Conservation (phyloP, 1,140 invertebrate genomes). For the Papilio glaucus region DNA sequence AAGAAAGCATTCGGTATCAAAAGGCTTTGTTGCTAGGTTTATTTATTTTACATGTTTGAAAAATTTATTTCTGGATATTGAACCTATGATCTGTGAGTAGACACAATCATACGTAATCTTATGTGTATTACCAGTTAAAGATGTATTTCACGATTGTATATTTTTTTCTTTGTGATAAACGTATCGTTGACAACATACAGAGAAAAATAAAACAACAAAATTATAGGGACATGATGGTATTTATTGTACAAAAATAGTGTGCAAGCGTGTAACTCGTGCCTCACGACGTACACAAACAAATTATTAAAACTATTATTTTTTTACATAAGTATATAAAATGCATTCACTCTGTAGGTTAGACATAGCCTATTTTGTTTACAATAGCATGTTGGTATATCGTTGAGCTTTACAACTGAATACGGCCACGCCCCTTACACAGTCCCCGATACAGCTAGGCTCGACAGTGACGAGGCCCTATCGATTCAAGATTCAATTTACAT, state of each 20-base stretch:
- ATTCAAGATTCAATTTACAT: constrained; percentile 37
- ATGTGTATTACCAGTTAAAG: neutral
- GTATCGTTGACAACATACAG: neutral
- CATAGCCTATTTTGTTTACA: constrained; percentile 79
- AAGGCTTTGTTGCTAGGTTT: too few relatives aligned
- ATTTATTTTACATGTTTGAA: too few relatives aligned
- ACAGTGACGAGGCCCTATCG: constrained; percentile 43
- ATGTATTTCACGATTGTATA: neutral
- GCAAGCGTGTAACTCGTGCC: constrained; percentile 80
- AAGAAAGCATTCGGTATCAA: too few relatives aligned
- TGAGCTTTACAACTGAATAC: constrained; percentile 77
- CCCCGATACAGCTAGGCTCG: constrained; percentile 55
- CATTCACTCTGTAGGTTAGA: constrained; percentile 80
- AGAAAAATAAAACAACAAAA: constrained; percentile 73
- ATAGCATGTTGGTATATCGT: constrained; percentile 71
- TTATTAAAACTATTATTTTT: constrained; percentile 70
- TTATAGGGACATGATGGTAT: constrained; percentile 80
- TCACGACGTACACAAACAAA: constrained; percentile 80
- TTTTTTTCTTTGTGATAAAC: neutral
- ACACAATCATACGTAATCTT: neutral
- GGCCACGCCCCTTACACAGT: constrained; percentile 55
- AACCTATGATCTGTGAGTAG: too few relatives aligned
- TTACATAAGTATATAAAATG: constrained; percentile 77
- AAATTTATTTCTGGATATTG: too few relatives aligned
- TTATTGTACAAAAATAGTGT: constrained; percentile 84